A percentile compares a stretch with the other conserved stretches of the same genome.
Evolutionary conservation across 2,888 invertebrate species (phyloP).

Genomic region (Ceraclea dissimilis): DNA sequence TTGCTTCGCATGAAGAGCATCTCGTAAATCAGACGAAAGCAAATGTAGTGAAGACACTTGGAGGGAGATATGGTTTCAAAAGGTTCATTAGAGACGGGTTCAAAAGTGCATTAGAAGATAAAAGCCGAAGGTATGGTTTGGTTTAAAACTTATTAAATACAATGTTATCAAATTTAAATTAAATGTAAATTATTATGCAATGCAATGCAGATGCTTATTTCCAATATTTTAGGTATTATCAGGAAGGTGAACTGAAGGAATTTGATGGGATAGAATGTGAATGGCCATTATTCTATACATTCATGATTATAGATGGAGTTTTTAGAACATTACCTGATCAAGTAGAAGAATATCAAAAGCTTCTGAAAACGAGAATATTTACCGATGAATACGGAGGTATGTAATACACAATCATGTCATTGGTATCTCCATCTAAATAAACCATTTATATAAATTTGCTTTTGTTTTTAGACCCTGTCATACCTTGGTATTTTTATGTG

Average conservation of each 20-base stretch:
- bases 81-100: constrained; percentile 92
- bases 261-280: constrained; percentile 96
- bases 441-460: background rate
- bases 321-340: constrained; percentile 81
- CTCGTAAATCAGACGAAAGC: constrained; percentile 81
- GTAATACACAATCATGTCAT: background rate
- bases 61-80: constrained; percentile 89
- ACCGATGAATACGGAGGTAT: constrained; percentile 74
- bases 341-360: constrained; percentile 84
- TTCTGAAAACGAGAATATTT: constrained; percentile 73
- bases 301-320: constrained; percentile 94
- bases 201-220: background rate
- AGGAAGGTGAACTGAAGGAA: constrained; percentile 86
- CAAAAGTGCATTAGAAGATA: constrained; percentile 81
- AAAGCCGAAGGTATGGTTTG: constrained; percentile 45
- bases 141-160: constrained; percentile 1
- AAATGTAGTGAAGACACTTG: constrained; percentile 73
- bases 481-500: constrained; percentile 92
- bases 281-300: constrained; percentile 95
- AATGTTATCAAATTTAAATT: too few species aligned
- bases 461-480: constrained; percentile 67
- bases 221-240: constrained; percentile 58
- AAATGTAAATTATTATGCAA: background rate
- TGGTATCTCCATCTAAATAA: background rate
- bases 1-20: constrained; percentile 92